Evolutionary conservation across 2,113 vertebrate species (phyloP).

Genomic region (Xyliphius kryptos): DNA sequence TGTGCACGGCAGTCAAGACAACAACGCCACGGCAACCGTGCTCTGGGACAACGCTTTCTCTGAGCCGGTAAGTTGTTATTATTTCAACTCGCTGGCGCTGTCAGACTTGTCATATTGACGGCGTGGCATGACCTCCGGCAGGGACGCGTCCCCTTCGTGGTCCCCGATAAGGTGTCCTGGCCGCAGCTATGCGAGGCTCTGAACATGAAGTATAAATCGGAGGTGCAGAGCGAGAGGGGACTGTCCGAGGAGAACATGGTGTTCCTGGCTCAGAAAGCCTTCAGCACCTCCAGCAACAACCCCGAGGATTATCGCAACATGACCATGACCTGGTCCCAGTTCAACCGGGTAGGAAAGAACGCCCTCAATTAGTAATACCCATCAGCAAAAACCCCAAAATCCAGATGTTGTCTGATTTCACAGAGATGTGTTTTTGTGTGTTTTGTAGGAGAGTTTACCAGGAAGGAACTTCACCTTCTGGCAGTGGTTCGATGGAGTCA

Average conservation of each 20-base stretch:
- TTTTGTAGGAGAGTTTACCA: slow-evolving; percentile 79
- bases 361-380: too few relatives aligned
- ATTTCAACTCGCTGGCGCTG: too few relatives aligned
- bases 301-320: slow-evolving; percentile 79
- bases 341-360: slow-evolving; percentile 63
- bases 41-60: slow-evolving; percentile 97
- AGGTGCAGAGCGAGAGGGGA: slow-evolving; percentile 83
- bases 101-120: too few relatives aligned
- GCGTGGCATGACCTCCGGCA: too few relatives aligned
- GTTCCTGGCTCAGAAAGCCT: slow-evolving; percentile 88
- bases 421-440: neutral
- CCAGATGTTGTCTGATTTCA: too few relatives aligned
- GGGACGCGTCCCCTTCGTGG: slow-evolving; percentile 86
- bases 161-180: slow-evolving; percentile 86
- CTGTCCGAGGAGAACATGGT: slow-evolving; percentile 86
- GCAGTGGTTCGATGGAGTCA: slow-evolving; percentile 97
- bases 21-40: slow-evolving; percentile 89
- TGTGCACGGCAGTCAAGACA: too few relatives aligned
- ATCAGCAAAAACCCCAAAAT: too few relatives aligned
- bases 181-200: slow-evolving; percentile 82
- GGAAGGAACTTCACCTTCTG: slow-evolving; percentile 95
- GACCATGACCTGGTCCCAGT: too few relatives aligned
- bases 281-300: slow-evolving; percentile 76
- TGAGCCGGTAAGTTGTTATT: slow-evolving; percentile 83
- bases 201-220: slow-evolving; percentile 90